Conservation (phyloP, 2,113 vertebrate genomes). For the Pteronura brasiliensis region DNA sequence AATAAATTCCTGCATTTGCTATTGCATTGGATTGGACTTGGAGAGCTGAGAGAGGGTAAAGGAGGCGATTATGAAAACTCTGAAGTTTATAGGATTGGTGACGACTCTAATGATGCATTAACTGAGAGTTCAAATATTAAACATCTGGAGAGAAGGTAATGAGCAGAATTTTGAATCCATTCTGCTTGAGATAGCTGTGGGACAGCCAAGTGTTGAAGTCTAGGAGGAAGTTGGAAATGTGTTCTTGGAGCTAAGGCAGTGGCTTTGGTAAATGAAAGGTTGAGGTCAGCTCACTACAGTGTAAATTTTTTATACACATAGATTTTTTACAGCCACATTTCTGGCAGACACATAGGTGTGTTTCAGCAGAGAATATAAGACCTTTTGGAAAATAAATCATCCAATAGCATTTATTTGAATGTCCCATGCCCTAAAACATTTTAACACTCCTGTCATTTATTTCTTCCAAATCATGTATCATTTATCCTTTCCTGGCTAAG, state of each 20-base stretch:
- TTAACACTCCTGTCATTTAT: slow-evolving; percentile 72
- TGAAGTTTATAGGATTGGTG: neutral
- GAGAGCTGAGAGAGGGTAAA: neutral
- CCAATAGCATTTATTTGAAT: slow-evolving; percentile 74
- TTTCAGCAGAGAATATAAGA: slow-evolving; percentile 62
- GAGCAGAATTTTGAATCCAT: neutral
- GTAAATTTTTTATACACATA: slow-evolving; percentile 70
- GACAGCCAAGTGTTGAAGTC: neutral
- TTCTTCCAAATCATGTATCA: slow-evolving; percentile 73
- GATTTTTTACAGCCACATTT: slow-evolving; percentile 63
- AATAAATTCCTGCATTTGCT: neutral
- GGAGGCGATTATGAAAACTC: neutral
- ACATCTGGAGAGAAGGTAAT: neutral
- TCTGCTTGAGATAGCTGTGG: neutral
- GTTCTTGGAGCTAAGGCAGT: slow-evolving; percentile 19
- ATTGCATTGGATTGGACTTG: neutral
- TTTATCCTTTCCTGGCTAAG: slow-evolving; percentile 56
- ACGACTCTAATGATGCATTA: neutral
- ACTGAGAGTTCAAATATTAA: slow-evolving; percentile 16
- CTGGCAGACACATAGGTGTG: slow-evolving; percentile 62
- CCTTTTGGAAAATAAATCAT: slow-evolving; percentile 73
- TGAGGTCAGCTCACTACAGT: slow-evolving; percentile 39
- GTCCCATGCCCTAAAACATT: slow-evolving; percentile 76
- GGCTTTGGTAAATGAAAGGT: slow-evolving; percentile 55
- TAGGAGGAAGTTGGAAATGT: neutral